phyloP scores from a whole-genome alignment of 2,113 vertebrate species.

The Collichthys lucidus region DNA sequence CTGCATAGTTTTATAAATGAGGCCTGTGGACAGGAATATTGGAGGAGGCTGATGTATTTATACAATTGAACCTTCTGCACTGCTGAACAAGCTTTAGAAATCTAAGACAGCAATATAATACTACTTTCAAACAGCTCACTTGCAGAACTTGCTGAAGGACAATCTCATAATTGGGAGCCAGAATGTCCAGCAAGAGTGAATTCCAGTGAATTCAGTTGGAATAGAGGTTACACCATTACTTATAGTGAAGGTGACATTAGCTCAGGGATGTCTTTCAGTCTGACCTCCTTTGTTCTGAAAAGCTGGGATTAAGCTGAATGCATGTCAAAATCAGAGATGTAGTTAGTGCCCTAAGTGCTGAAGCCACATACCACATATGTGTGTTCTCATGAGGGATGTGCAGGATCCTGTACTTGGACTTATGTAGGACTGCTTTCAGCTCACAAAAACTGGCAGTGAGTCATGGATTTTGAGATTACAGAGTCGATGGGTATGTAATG shows the following conservation, averaged over 20 bases:
- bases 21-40: not conserved
- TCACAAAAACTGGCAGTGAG: too few species aligned
- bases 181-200: not conserved
- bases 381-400: too few species aligned
- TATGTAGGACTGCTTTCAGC: too few species aligned
- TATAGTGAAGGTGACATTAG: too few species aligned
- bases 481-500: too few species aligned
- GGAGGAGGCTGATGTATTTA: not conserved
- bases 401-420: too few species aligned
- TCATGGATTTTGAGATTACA: too few species aligned
- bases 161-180: not conserved
- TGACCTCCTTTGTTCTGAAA: not conserved
- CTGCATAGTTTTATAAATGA: too few species aligned
- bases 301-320: too few species aligned
- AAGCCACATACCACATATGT: too few species aligned
- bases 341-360: too few species aligned
- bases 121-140: not conserved
- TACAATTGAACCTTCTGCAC: not conserved
- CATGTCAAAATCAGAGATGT: too few species aligned
- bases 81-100: not conserved
- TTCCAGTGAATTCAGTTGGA: not conserved
- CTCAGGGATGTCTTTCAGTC: not conserved
- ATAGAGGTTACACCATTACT: not conserved
- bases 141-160: not conserved
- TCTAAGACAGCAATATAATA: not conserved